phyloP scores from a whole-genome alignment of 1,140 invertebrate species.

The Paralvinella palmiformis region DNA sequence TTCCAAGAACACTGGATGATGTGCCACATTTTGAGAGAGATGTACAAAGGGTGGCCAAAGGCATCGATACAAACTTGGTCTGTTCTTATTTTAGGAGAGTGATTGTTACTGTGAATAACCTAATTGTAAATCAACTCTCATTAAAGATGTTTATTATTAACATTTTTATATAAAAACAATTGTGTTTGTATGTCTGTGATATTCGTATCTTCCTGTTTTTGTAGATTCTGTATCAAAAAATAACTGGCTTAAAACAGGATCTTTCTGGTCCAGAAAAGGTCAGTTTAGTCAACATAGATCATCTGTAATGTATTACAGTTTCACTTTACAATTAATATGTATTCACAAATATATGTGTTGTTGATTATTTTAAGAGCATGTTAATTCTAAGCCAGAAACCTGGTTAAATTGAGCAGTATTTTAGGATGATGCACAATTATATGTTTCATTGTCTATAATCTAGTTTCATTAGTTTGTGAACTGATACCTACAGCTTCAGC shows the following conservation, averaged over 20 bases:
- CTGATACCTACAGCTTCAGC: not conserved
- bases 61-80: constrained; percentile 6
- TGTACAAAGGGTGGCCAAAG: constrained; percentile 5
- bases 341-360: not conserved
- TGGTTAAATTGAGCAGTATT: constrained; percentile 1
- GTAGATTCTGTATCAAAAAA: constrained; percentile 72
- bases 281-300: not conserved
- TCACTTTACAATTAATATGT: not conserved
- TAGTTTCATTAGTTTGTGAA: constrained; percentile 10
- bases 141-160: not conserved
- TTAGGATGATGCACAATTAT: constrained; percentile 32
- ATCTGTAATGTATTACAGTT: not conserved
- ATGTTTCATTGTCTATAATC: constrained; percentile 9
- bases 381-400: not conserved
- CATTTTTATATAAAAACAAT: not conserved
- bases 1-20: constrained; percentile 89
- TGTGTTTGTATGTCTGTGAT: not conserved
- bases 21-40: constrained; percentile 87
- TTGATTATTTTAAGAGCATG: not conserved
- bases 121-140: constrained; percentile 1
- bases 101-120: not conserved
- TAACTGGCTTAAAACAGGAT: constrained; percentile 76
- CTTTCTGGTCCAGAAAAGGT: constrained; percentile 63
- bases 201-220: constrained; percentile 22
- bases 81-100: not conserved